These are phyloP conservation scores for Chiridota heheva DNA, from an alignment of 35 echinoderm and acorn worm genomes.

Conservation along the genomic window DNA sequence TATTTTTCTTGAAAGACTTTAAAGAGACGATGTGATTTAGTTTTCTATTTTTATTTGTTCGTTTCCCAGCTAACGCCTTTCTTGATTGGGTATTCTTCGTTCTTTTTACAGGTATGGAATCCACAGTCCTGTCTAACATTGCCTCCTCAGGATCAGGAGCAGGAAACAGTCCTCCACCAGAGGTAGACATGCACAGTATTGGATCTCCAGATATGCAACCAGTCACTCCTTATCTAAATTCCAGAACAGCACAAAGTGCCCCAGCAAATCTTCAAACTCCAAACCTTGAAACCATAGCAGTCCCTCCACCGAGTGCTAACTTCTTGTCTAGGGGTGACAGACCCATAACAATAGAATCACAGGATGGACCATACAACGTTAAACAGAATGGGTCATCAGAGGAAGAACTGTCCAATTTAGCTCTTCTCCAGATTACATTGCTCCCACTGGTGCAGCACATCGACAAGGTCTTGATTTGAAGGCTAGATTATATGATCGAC, in stretches of 20 bases:
- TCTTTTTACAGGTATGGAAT: no score
- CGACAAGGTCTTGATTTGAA: conserved; percentile 74
- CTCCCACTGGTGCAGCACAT: conserved; percentile 59
- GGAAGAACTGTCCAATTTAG: conserved; percentile 68
- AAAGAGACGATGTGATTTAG: no score
- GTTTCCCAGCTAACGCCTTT: no score
- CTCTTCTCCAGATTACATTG: conserved; percentile 63
- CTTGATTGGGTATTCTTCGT: no score
- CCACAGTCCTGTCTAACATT: no score
- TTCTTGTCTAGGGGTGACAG: not conserved
- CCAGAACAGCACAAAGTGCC: conserved; percentile 60
- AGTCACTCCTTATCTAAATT: no score
- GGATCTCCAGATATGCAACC: no score
- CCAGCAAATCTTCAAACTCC: conserved; percentile 54
- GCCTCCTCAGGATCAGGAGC: no score
- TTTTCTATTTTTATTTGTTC: no score
- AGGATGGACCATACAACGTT: not conserved
- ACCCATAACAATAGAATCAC: conserved; percentile 4
- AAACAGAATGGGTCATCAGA: not conserved
- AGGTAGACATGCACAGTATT: no score
- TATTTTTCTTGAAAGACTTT: no score
- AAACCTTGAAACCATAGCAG: conserved; percentile 7
- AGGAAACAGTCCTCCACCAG: no score
- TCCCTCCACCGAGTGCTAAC: conserved; percentile 11
- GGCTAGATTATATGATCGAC: conserved; percentile 84